Base-by-base conservation (phyloP, 2,888 invertebrate species). In the Schizaphis graminum region DNA sequence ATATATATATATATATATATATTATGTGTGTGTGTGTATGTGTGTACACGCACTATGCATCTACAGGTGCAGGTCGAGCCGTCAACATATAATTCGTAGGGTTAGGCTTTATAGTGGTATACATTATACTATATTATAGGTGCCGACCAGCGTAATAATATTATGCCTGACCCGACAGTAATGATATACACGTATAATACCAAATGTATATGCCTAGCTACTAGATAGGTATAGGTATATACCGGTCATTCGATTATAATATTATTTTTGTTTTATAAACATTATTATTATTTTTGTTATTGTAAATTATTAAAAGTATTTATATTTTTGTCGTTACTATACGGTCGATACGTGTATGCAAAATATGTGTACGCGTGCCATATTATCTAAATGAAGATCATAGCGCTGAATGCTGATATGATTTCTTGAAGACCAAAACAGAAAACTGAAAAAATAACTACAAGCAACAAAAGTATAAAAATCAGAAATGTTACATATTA, bases 41-140 rank as follows among this genome's bases (percentile, higher is more conserved):
- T 41, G 41, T 24, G 41, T 41, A 61, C 84, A 26, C 3, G 85
- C 44, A 44, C 41, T 85, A 44, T 24, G 35, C 44, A 28, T 47
- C 86, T 86, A 28, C 67, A n/a, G 44, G 41, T 44, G 44, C 85
- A 44, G 35, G 44, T 28, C 86, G 26, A 47, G 13, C 41, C 67
- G 86, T 44, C 86, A 86, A 86, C 44, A 86, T 86, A 86, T 47
- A 86, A 86, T 86, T 47, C 28, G 44, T 86, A 44, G 26, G 86
- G 86, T 86, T 47, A 86, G 86, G 86, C 47, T 44, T 67, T 35
- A n/a, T 13, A n/a, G n/a, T 35, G 26, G 67, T n/a, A 16, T 67
- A 35, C 16, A 35, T 67, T 35, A n/a, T n/a, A n/a, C n/a, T n/a
- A n/a, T n/a, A n/a, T n/a, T n/a, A 61, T 61, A n/a, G 61, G 21